Base-by-base conservation (phyloP, 2,797 vertebrate genomes). In the Anguilla anguilla region DNA sequence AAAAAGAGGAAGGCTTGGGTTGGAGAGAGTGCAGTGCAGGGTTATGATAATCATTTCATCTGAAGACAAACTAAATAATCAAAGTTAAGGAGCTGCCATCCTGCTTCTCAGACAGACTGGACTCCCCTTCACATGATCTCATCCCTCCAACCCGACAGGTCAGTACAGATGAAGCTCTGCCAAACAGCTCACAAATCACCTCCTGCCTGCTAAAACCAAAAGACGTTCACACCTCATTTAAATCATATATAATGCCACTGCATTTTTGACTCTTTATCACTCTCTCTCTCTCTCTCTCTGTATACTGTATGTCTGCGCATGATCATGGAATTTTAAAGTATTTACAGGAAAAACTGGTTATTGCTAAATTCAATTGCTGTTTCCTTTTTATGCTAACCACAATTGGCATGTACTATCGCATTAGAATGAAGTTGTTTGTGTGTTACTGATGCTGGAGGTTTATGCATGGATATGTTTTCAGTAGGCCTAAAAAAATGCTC, bases 161-260 rank as follows among this genome's bases (percentile, higher is more conserved):
- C 10, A 69, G n/a, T n/a, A 69, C 25, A 28, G 61, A 19, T 64
- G 19, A 22, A 25, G n/a, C 64, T 28, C 64, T n/a, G 5, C 28
- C 25, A 10, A 28, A n/a, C 25, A 2, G 64, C 64, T 28, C 64
- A 69, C n/a, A 69, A 28, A 69, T 69, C 64, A 28, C 25, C 64
- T 9, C n/a, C 64, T 28, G 64, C 64, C 64, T 69, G 25, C 25
- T 69, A 69, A 1, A 69, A 69, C 25, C 64, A 28, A 6, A 28
- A 7, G 64, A 69, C 64, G n/a, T 69, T 69, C 64, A 28, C 64
- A 69, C 64, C n/a, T 69, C n/a, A n/a, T 69, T 69, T 69, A 69
- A 69, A 69, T 64, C 43, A 46, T 15, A 28, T 28, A 28, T n/a
- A 69, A 69, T 69, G 57, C 9, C n/a, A 69, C 64, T 28, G 64